Base-by-base conservation (phyloP, 2,888 invertebrate genomes). In the Drosophila robusta region DNA sequence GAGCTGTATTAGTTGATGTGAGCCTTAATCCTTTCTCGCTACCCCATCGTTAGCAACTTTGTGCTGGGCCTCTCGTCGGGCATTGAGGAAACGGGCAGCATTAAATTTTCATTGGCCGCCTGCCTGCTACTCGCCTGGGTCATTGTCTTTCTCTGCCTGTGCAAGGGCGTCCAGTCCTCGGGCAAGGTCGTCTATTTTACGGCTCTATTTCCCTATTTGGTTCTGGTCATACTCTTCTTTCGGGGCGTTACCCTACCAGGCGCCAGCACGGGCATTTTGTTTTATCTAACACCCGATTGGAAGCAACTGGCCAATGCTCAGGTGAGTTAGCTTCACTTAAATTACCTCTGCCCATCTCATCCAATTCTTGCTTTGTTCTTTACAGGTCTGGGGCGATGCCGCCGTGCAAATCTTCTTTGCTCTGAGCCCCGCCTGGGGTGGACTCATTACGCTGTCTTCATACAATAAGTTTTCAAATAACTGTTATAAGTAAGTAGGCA, bases 361-460 rank as follows among this genome's bases (percentile, higher is more conserved):
- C 5, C 6, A 39, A 7, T 16, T 9, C 0, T 9, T n/a, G 32
- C 12, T 45, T 51, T 34, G 12, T 4, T 14, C n/a, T 12, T 34
- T 42, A 0, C 68, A 95, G 95, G 95, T 96, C 12, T 96, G 96
- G 96, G 96, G 96, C 46, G 96, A 96, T 90, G 96, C 96, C 0
- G 96, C 96, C 0, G 96, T 96, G 22, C 97, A 97, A 92, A 97
- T 97, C 88, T 97, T 97, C 92, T 97, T 97, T 91, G 96, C 97
- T 0, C 92, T 97, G 24, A 96, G 96, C 83, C 96, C 96, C 4
- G 96, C 97, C 54, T 97, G 97, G 95, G 97, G 97, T 52, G 97
- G 97, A 39, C 93, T 97, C 12, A 96, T 97, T 56, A 97, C 97
- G 0, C 93, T 97, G 58, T 95, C 97, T 51, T 96, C 96, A 16